Evolutionary conservation across 53 echinoderm and acorn worm genomes (phyloP), one percentile per base, ranked within the genome.

Genomic region (Zoroaster sp.): DNA sequence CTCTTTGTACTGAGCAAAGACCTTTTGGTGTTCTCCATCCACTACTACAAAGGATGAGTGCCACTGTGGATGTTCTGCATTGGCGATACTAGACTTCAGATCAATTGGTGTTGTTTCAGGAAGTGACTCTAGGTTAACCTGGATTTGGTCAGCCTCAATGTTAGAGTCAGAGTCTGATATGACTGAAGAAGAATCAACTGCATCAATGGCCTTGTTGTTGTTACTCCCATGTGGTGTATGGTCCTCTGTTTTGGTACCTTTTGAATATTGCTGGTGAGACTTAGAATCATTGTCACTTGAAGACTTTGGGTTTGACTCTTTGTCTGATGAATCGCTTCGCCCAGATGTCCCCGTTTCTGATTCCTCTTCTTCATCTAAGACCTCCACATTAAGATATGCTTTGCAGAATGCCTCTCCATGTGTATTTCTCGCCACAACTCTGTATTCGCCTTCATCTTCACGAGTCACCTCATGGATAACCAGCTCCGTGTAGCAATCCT

Each of bases 391-490:
- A 3, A 99, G 88, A 35, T 53, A 72, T 14, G 95, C 96, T 73
- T 73, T 91, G 73, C 93, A 90, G 31, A 91, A 66, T 11, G 75
- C 45, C 32, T 54, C 74, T n/a, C 96, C 96, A 54, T 95, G 73
- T 14, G 73, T 31, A 72, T 94, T 98, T 21, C 31, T 77, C n/a
- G 92, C 90, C 73, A 76, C 66, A 25, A 93, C 91, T 3, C 78
- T 89, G 75, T 96, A 98, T 73, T 90, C 83, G 30, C 99, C 99
- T 54, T 80, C 89, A 88, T 98, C 94, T 35, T 69, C 74, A 51
- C 79, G 59, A n/a, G 42, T 63, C 17, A 80, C 94, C 43, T 91
- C 41, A 34, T 90, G 88, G 83, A 96, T 94, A 3, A 92, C 92
- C 52, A 96, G 76, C 45, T 94, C 96, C 0, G 72, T 79, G 86